A percentile compares a stretch with the other conserved stretches of the same genome.
Evolutionary conservation across 2,113 vertebrate genomes (phyloP).

Genomic region (Bombycilla garrulus): DNA sequence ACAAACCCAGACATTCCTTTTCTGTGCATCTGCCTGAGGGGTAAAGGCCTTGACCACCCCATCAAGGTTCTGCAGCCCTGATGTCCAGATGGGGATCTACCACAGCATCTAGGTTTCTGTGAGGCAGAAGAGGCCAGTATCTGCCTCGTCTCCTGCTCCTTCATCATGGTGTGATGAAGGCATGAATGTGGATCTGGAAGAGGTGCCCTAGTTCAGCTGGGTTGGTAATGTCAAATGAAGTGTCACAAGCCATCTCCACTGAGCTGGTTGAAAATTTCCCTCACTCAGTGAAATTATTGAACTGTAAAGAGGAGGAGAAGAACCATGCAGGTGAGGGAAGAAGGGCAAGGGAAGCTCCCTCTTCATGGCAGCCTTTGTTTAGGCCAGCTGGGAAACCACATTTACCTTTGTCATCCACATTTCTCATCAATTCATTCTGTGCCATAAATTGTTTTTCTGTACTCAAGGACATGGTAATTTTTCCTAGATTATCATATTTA

Average conservation of each 20-base stretch:
- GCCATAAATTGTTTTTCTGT: not conserved
- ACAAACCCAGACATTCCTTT: not conserved
- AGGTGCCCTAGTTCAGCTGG: not conserved
- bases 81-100: not conserved
- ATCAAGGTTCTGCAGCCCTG: not conserved
- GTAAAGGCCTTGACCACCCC: not conserved
- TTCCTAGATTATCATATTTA: not conserved
- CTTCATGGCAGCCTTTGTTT: not conserved
- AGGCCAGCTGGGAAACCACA: not conserved
- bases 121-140: not conserved
- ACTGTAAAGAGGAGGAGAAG: not conserved
- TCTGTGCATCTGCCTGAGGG: not conserved
- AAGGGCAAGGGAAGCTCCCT: not conserved
- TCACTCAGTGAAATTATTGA: not conserved
- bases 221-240: not conserved
- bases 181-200: not conserved
- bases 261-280: not conserved
- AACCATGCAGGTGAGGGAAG: not conserved
- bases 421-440: not conserved
- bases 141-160: not conserved
- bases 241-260: not conserved
- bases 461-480: not conserved
- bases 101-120: rapidly evolving
- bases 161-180: not conserved
- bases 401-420: not conserved